Base-by-base conservation (phyloP, 92 coral and sea anemone genomes). In the Pocillopora meandrina region DNA sequence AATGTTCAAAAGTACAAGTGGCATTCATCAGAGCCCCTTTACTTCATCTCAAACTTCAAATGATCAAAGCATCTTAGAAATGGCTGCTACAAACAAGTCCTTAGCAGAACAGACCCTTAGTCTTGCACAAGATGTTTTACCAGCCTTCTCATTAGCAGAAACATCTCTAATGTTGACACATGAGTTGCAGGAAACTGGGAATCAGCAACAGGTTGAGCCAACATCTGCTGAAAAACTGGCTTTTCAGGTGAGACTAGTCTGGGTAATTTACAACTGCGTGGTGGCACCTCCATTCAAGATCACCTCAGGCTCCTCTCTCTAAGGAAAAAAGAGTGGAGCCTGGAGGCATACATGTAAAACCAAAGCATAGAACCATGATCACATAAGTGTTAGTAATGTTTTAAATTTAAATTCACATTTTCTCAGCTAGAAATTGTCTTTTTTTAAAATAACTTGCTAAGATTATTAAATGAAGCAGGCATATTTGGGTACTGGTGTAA, bases 191-290 rank as follows among this genome's bases (percentile, higher is more conserved):
- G 85, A 72, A 18, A 67, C 56, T 61, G 82, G 2, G 21, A 88
- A 86, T 36, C 83, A 90, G 57, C 93, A 84, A 55, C 87, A 88
- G 17, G 87, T 91, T 34, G 94, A 89, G 57, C 93, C 92, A 20
- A 91, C 98, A 8, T 95, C 99, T 61, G 99, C 98, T 72, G 99
- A 97, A 76, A 93, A 91, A 88, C 81, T 94, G 89, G 99, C 99
- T 42, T 81, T 81, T 8, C 59, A 81, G 85, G 85, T 81, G 23
- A 70, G 71, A 68, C 21, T 61, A 14, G 52, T 42, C 8, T 62
- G 67, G 67, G 13, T 17, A 62, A 18, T 62, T 17, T 62, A 17
- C 33, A 10, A 19, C 82, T 47, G 80, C n/a, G 5, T 58, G 10
- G 68, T 0, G 18, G 16, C 31, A 65, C 33, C 11, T 7, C 52